A percentile compares a stretch with the other conserved stretches of the same genome.
These are phyloP conservation scores for Netelia inedita DNA, from an alignment of 2,888 invertebrate species.

Conservation along the genomic window DNA sequence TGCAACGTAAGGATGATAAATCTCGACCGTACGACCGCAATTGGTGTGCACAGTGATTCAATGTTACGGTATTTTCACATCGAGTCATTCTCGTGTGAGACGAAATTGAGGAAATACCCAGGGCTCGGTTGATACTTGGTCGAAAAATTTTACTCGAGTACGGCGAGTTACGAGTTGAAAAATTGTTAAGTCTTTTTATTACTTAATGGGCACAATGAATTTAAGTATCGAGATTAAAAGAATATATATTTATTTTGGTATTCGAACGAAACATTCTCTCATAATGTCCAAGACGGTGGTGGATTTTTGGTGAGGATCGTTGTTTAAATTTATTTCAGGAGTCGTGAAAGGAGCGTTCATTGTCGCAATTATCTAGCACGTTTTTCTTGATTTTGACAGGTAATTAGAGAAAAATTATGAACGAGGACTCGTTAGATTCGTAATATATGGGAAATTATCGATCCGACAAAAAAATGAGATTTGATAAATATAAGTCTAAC, in stretches of 20 bases:
- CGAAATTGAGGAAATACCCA: slow-evolving; percentile 44
- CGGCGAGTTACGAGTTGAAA: not conserved
- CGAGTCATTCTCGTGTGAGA: slow-evolving; percentile 54
- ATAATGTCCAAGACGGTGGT: not conserved
- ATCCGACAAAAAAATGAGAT: too few species aligned
- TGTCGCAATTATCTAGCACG: not conserved
- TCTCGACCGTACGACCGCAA: not conserved
- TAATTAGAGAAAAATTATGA: too few species aligned
- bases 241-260: not conserved
- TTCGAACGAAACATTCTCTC: not conserved
- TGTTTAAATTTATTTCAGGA: not conserved
- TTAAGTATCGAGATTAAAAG: not conserved
- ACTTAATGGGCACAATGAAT: not conserved
- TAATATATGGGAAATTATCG: too few species aligned
- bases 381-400: not conserved
- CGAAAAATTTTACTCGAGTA: not conserved
- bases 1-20: slow-evolving; percentile 23
- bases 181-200: not conserved
- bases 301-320: not conserved
- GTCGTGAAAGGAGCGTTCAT: not conserved
- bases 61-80: slow-evolving; percentile 24
- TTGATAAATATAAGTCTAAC: too few species aligned
- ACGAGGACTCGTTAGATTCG: too few species aligned
- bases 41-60: slow-evolving; percentile 22
- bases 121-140: not conserved